Percentiles rank a stretch among this genome's conserved stretches.
These are phyloP conservation scores for Papilio elwesi DNA, from an alignment of 2,888 invertebrate genomes.

Conservation along the genomic window DNA sequence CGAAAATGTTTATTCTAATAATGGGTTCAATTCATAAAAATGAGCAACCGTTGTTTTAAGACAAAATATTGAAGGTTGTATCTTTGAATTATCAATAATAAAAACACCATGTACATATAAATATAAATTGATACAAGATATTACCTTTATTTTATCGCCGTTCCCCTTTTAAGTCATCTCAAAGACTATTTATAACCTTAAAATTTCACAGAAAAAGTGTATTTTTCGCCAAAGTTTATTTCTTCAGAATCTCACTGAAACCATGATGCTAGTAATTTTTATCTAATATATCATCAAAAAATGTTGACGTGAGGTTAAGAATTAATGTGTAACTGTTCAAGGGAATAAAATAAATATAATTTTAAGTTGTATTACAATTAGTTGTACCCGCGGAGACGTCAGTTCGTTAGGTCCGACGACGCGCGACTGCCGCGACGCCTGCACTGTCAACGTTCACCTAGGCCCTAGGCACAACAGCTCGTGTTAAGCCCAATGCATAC, in stretches of 20 bases:
- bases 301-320: not conserved
- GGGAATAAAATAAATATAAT: not conserved
- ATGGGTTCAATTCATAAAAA: too few species aligned
- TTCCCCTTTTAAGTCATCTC: constrained; percentile 15
- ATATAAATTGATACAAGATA: not conserved
- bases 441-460: constrained; percentile 33
- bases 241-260: not conserved
- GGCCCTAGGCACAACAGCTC: constrained; percentile 29
- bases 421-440: constrained; percentile 60
- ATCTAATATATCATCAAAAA: not conserved
- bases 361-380: too few species aligned
- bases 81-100: too few species aligned
- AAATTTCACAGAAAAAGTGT: not conserved
- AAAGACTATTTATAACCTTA: not conserved
- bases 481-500: constrained; percentile 15
- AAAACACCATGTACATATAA: too few species aligned
- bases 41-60: too few species aligned
- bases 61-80: too few species aligned
- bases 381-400: not conserved
- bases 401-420: constrained; percentile 50
- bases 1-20: not conserved
- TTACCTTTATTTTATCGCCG: constrained; percentile 30
- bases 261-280: not conserved
- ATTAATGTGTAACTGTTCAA: not conserved
- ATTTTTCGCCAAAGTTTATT: not conserved